phyloP scores from a whole-genome alignment of 53 echinoderm and acorn worm species.

The Arbacia lixula region DNA sequence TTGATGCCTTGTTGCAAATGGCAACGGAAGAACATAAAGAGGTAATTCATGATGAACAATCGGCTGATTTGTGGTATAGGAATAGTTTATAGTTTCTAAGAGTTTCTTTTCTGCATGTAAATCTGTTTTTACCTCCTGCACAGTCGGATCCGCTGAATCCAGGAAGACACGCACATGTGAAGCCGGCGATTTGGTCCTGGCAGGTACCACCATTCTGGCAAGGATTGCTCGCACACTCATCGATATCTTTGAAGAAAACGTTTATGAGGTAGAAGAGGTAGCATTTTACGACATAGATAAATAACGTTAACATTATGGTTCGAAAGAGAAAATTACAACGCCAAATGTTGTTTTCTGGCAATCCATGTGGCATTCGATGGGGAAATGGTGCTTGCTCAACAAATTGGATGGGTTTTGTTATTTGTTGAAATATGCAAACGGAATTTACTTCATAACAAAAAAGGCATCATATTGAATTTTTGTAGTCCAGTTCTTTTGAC shows the following conservation, averaged over 20 bases:
- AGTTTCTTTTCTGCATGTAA: too few species aligned
- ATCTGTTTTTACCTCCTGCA: conserved; percentile 2
- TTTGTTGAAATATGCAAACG: too few species aligned
- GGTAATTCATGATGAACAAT: background rate
- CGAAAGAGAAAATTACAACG: background rate
- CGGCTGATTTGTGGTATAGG: too few species aligned
- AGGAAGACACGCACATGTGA: background rate
- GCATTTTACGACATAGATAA: too few species aligned
- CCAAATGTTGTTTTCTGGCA: background rate
- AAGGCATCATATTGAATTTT: too few species aligned
- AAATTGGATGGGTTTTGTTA: background rate
- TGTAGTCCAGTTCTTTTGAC: too few species aligned
- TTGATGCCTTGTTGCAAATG: background rate
- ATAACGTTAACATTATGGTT: background rate
- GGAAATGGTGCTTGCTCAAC: background rate
- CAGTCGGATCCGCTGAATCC: conserved; percentile 10
- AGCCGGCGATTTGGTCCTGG: background rate
- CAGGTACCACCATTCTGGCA: conserved; percentile 9
- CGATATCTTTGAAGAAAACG: too few species aligned
- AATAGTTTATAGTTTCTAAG: too few species aligned
- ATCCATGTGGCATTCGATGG: background rate
- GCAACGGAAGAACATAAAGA: background rate
- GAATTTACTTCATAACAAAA: too few species aligned
- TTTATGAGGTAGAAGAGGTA: too few species aligned
- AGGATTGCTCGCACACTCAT: conserved; percentile 3